phyloP scores from a whole-genome alignment of 1,140 invertebrate genomes.

The Bombyx mandarina region DNA sequence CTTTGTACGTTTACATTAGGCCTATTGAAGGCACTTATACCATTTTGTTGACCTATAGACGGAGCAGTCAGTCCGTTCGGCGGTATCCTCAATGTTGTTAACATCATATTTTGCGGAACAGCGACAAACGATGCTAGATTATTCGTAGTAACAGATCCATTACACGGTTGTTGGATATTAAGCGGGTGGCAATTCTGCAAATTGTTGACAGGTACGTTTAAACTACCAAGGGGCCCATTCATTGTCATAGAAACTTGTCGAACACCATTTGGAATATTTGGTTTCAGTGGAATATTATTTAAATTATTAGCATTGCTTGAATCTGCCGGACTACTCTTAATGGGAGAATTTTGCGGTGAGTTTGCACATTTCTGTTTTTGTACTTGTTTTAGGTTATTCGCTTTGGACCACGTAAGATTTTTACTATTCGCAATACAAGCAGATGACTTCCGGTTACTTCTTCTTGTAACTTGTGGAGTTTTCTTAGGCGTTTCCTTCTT shows the following conservation, averaged over 20 bases:
- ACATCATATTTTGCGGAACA: slow-evolving; percentile 65
- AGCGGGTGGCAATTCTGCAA: slow-evolving; percentile 58
- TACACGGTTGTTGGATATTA: slow-evolving; percentile 50
- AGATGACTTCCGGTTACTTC: slow-evolving; percentile 60
- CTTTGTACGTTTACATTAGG: slow-evolving; percentile 59
- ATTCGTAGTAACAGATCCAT: slow-evolving; percentile 45
- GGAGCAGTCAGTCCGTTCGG: slow-evolving; percentile 54
- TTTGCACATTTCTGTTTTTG: slow-evolving; percentile 57
- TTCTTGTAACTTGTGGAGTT: slow-evolving; percentile 32
- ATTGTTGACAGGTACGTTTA: slow-evolving; percentile 55
- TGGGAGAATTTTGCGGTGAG: slow-evolving; percentile 19
- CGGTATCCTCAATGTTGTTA: slow-evolving; percentile 68
- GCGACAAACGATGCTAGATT: slow-evolving; percentile 56
- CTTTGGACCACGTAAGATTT: slow-evolving; percentile 65
- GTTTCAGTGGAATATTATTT: slow-evolving; percentile 38
- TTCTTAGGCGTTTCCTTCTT: slow-evolving; percentile 50
- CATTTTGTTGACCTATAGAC: slow-evolving; percentile 44
- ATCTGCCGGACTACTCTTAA: slow-evolving; percentile 11
- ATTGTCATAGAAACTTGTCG: slow-evolving; percentile 54
- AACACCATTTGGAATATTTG: slow-evolving; percentile 55
- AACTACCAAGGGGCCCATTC: slow-evolving; percentile 42
- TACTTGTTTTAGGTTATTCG: slow-evolving; percentile 60
- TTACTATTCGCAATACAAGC: slow-evolving; percentile 65
- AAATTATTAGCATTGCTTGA: slow-evolving; percentile 33
- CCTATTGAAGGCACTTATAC: slow-evolving; percentile 49